Evolutionary conservation across 2,888 invertebrate species (phyloP), one percentile per base, ranked within the genome.

Genomic region (Synergus laeviventris): DNA sequence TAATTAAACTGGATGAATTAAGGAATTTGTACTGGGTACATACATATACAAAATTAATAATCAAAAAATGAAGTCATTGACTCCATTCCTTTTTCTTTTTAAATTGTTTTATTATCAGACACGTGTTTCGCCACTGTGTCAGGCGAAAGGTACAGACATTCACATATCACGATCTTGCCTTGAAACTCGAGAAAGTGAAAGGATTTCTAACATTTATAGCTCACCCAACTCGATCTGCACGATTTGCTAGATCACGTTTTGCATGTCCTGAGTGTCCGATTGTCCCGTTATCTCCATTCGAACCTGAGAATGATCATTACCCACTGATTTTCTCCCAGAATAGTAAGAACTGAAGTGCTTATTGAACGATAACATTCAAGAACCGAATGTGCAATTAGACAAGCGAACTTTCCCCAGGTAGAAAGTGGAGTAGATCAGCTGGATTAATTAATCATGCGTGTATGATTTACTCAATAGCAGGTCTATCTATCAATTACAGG

Each of bases 161-260:
- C 73, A 76, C 78, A 77, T 77, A 78, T 80, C 81, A 78, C 76
- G 82, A 82, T 79, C 81, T 86, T 76, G 86, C 87, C 87, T 88
- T 89, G 87, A 85, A 87, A 84, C 79, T 78, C 81, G 83, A 78
- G 83, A 85, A 87, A 88, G 88, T 87, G 88, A 89, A 88, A 88
- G 87, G 87, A 83, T 82, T 81, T 75, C 82, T 82, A 80, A 81
- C 61, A 79, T 80, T 80, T 79, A 42, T 56, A 75, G 73, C 76
- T 75, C 76, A 70, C 74, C 79, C 73, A 76, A 70, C 78, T 77
- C 74, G 74, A 79, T 77, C 73, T 54, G 54, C 74, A 66, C 75
- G 42, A 60, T 60, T 80, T 78, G 78, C 79, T 79, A 75, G 78
- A 76, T 78, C 75, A 77, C 76, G 70, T 61, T 81, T 80, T 79